Conservation (phyloP, 2,888 invertebrate genomes). For the Lasioglossum pauxillum region DNA sequence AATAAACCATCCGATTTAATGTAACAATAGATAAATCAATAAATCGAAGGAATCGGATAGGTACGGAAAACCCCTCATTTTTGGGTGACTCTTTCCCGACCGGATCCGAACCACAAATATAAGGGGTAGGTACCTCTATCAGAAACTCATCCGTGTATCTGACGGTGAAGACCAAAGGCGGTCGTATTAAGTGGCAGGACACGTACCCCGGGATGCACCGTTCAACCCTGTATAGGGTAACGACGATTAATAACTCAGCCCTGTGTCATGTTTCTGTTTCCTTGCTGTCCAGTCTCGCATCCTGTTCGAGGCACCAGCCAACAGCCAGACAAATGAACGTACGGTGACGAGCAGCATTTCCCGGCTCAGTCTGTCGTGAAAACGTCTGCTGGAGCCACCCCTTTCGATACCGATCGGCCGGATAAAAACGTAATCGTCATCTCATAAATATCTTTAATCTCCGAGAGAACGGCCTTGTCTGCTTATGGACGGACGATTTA, state of each 20-base stretch:
- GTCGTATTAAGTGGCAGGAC: not conserved
- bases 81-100: not conserved
- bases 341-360: constrained; percentile 82
- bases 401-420: constrained; percentile 72
- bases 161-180: not conserved
- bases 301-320: constrained; percentile 60
- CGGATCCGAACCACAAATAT: not conserved
- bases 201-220: not conserved
- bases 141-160: not conserved
- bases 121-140: not conserved
- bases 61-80: not conserved
- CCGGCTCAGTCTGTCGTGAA: constrained; percentile 81
- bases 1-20: too few relatives aligned
- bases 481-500: constrained; percentile 46
- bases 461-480: constrained; percentile 49
- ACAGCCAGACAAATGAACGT: constrained; percentile 80
- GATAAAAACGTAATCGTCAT: constrained; percentile 83
- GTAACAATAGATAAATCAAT: too few relatives aligned
- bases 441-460: constrained; percentile 83
- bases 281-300: constrained; percentile 45
- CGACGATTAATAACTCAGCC: constrained; percentile 66
- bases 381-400: constrained; percentile 72
- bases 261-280: constrained; percentile 56
- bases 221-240: constrained; percentile 8
- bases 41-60: not conserved